Evolutionary conservation across 2,888 invertebrate genomes (phyloP).

Genomic region (Gymnosoma rotundatum): DNA sequence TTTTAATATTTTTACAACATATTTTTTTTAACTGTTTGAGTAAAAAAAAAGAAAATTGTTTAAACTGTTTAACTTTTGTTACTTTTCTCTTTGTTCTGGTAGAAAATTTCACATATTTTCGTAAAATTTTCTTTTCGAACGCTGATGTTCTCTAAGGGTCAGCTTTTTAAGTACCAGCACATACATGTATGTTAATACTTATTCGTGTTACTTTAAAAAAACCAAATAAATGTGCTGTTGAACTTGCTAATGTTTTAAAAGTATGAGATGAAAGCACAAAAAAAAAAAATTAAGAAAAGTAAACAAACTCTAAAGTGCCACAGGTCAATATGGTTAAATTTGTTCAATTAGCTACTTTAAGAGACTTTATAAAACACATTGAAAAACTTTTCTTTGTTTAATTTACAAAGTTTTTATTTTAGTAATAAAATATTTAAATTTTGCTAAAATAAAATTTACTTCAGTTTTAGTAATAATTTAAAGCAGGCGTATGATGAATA

Average conservation of each 20-base stretch:
- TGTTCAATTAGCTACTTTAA: constrained; percentile 62
- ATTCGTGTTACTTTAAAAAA: constrained; percentile 16
- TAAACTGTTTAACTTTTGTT: neutral
- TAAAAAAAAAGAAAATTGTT: too few species aligned
- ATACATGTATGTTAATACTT: constrained; percentile 20
- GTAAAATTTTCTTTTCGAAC: constrained; percentile 4
- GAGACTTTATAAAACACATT: constrained; percentile 36
- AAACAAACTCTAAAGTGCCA: constrained; percentile 56
- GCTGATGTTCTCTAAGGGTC: constrained; percentile 24
- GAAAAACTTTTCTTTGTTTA: constrained; percentile 34
- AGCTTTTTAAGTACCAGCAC: constrained; percentile 14
- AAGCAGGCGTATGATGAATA: constrained; percentile 4
- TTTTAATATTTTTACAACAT: too few species aligned
- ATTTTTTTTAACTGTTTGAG: too few species aligned
- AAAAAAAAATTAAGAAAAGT: constrained; percentile 2
- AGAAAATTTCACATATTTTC: neutral
- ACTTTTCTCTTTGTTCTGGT: neutral
- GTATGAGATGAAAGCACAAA: neutral
- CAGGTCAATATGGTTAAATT: constrained; percentile 56
- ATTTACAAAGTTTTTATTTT: constrained; percentile 21
- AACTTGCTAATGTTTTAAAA: constrained; percentile 15
- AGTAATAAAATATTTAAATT: constrained; percentile 9
- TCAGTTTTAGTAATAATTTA: too few species aligned
- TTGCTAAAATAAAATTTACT: too few species aligned
- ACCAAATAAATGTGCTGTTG: constrained; percentile 25